Base-by-base conservation (phyloP, 2,888 invertebrate genomes). In the Cyclophora albipunctata region DNA sequence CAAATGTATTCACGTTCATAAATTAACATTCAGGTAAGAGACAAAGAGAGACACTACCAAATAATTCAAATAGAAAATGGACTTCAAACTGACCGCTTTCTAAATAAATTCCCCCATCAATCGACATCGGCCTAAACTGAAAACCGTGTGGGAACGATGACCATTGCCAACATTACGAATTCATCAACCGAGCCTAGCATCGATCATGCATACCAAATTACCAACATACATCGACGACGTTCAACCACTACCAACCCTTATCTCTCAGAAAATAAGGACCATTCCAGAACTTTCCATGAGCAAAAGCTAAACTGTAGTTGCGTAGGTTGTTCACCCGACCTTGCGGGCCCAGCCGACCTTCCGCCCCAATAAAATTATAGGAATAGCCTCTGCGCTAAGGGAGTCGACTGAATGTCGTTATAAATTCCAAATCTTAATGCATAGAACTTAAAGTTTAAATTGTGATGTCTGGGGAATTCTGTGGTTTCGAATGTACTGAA, bases 161-260 rank as follows among this genome's bases (percentile, higher is more conserved):
- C 55, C 59, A 58, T 49, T 46, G 53, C 48, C 46, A 48, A 51
- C 60, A 71, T 71, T 73, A 70, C 57, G 58, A 64, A 73, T 69
- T 71, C 72, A 66, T 55, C 58, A 54, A 51, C 46, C 54, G 45
- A 48, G 58, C 6, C 57, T 53, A 58, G 62, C 68, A 77, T 77
- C 74, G 78, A 75, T 78, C 76, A 73, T 69, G 67, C 71, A 72
- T 66, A 61, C 46, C 35, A 46, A 53, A 46, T 54, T 41, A 45
- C 57, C 52, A 56, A 41, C 43, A 53, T 54, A 52, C 46, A 45
- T 50, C 47, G 50, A 54, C 51, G 53, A 33, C 42, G 46, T 34
- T 34, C 46, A 49, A 53, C 7, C 45, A 45, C 45, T 37, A 33
- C 20, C 41, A 43, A 34, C 4, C 45, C 45, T 6, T 51, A 42